Evolutionary conservation across 1,140 invertebrate genomes (phyloP).

Genomic region (Coenobita brevimanus): DNA sequence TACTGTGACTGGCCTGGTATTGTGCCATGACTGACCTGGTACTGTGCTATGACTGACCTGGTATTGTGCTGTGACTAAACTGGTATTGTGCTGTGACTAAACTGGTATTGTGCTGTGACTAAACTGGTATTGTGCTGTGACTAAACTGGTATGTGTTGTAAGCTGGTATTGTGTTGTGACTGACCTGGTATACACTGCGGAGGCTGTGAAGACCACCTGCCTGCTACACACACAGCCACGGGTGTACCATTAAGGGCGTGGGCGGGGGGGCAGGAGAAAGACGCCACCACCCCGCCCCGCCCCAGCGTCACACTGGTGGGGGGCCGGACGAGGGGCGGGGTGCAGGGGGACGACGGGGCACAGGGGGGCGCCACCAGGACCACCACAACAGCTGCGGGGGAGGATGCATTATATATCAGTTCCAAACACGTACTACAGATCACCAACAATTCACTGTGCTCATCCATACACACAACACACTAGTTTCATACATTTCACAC

Average conservation of each 20-base stretch:
- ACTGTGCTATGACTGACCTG: no score
- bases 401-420: background rate
- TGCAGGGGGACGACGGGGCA: conserved; percentile 22
- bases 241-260: conserved; percentile 51
- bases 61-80: no score
- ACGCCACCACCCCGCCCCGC: conserved; percentile 46
- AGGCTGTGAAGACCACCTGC: conserved; percentile 56
- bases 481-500: no score
- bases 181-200: conserved; percentile 25
- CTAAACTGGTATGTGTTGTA: no score
- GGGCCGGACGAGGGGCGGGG: conserved; percentile 42
- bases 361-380: background rate
- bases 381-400: background rate
- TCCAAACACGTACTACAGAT: background rate
- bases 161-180: no score
- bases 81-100: no score
- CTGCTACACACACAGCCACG: conserved; percentile 58
- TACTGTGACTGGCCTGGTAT: no score
- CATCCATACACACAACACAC: background rate
- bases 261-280: conserved; percentile 53
- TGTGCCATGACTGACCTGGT: no score
- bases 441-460: background rate
- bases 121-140: no score
- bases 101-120: no score
- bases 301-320: conserved; percentile 52